phyloP scores from a whole-genome alignment of 2,888 invertebrate genomes.

The Scaptomyza reducta region DNA sequence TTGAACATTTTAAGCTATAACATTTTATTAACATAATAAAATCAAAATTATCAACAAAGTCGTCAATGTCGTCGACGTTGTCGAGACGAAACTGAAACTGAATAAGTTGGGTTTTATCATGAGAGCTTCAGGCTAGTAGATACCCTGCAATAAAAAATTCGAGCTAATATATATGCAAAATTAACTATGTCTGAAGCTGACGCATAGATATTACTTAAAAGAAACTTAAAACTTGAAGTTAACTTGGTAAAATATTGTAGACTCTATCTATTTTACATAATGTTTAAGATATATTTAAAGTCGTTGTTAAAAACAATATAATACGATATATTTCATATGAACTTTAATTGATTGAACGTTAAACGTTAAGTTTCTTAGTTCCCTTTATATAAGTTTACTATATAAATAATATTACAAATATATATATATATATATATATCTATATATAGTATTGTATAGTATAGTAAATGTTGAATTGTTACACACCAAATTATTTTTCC shows the following conservation, averaged over 20 bases:
- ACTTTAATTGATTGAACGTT: too few species aligned
- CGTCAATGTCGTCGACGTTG: conserved; percentile 71
- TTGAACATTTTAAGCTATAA: conserved; percentile 82
- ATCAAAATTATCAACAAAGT: conserved; percentile 82
- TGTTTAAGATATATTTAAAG: too few species aligned
- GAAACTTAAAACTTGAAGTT: too few species aligned
- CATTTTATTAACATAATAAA: conserved; percentile 83
- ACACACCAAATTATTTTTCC: neutral
- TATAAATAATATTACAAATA: neutral
- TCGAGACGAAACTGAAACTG: conserved; percentile 52
- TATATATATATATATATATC: too few species aligned
- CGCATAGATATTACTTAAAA: too few species aligned
- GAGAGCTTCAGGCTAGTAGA: neutral
- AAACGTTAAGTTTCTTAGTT: too few species aligned
- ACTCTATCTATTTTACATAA: too few species aligned
- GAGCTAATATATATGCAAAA: too few species aligned
- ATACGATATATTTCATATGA: too few species aligned
- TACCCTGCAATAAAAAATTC: conserved; percentile 1
- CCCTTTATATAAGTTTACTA: neutral
- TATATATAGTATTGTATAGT: too few species aligned
- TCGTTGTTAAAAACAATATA: too few species aligned
- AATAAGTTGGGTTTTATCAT: conserved; percentile 7
- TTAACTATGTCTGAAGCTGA: too few species aligned
- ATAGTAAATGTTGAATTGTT: neutral
- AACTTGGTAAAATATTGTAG: neutral